Evolutionary conservation across 2,797 vertebrate genomes (phyloP).

Genomic region (Sebastes reedi): DNA sequence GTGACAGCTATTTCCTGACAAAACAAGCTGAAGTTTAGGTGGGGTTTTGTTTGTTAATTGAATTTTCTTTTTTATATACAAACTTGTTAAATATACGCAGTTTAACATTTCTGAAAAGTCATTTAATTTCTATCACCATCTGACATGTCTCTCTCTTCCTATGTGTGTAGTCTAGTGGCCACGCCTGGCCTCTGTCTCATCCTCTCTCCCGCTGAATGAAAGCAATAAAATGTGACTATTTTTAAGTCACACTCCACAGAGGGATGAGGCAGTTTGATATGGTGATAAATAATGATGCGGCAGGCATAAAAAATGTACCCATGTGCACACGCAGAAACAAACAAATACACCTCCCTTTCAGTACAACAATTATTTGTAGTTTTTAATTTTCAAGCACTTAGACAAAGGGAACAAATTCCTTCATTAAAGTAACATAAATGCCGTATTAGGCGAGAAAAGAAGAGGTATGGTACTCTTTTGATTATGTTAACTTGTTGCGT

Average conservation of each 20-base stretch:
- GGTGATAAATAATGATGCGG: conserved; percentile 14
- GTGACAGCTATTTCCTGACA: neutral
- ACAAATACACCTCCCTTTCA: neutral
- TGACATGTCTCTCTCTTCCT: neutral
- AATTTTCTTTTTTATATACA: neutral
- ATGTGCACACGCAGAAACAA: neutral
- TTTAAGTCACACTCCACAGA: neutral
- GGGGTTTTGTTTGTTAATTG: neutral
- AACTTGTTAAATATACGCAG: neutral
- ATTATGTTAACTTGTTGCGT: neutral
- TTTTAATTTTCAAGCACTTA: neutral
- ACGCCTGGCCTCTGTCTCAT: neutral
- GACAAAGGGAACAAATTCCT: neutral
- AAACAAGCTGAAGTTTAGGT: neutral
- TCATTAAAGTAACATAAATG: neutral
- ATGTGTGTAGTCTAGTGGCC: neutral
- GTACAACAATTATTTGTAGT: neutral
- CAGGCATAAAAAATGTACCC: neutral
- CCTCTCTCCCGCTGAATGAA: neutral
- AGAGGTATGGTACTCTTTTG: neutral
- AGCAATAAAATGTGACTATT: neutral
- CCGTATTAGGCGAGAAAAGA: neutral
- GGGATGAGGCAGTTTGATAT: neutral
- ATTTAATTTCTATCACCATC: neutral
- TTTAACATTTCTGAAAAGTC: neutral